Conservation (phyloP, 2,888 invertebrate genomes). For the Nomada fucata region DNA sequence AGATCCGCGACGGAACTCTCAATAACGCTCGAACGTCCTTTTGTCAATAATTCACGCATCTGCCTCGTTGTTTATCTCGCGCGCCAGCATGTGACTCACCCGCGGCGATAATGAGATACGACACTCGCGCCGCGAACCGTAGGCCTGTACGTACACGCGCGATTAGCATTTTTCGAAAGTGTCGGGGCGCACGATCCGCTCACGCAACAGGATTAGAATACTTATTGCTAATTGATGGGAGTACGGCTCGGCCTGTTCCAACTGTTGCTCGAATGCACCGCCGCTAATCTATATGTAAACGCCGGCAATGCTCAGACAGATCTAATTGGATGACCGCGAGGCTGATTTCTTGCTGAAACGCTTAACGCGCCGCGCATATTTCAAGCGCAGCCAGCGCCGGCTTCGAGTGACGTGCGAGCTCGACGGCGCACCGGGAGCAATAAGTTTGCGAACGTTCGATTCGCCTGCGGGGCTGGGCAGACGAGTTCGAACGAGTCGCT, state of each 20-base stretch:
- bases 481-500: no score
- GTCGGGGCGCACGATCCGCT: no score
- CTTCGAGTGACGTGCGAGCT: slow-evolving; percentile 7
- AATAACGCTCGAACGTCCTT: not conserved
- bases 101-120: not conserved
- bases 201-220: not conserved
- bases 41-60: no score
- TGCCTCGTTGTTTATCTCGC: not conserved
- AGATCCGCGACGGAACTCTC: slow-evolving; percentile 30
- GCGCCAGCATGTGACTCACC: not conserved
- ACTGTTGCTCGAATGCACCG: slow-evolving; percentile 27
- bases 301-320: slow-evolving; percentile 17
- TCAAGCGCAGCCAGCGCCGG: slow-evolving; percentile 31
- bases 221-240: not conserved
- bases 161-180: no score
- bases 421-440: not conserved
- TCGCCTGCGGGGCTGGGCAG: no score
- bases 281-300: slow-evolving; percentile 36
- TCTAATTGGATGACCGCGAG: slow-evolving; percentile 59
- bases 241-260: slow-evolving; percentile 1
- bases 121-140: not conserved
- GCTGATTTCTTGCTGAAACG: slow-evolving; percentile 59
- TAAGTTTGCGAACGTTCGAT: not conserved
- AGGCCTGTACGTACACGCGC: no score
- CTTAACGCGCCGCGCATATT: slow-evolving; percentile 56